Conservation (phyloP, 2,888 invertebrate species). For the Epiblema foenella region DNA sequence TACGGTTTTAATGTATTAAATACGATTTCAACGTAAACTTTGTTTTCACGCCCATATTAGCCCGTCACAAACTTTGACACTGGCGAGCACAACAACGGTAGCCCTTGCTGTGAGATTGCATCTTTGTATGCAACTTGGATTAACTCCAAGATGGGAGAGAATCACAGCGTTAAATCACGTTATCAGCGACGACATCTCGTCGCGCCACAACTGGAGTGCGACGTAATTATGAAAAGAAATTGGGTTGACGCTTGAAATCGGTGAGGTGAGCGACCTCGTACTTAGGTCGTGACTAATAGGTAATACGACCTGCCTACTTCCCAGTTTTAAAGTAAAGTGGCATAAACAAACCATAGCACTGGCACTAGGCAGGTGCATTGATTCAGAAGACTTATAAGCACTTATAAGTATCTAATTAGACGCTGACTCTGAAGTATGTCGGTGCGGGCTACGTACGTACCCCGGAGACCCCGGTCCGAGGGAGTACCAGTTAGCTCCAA, state of each 20-base stretch:
- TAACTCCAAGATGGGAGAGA: neutral
- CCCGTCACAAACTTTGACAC: too few species aligned
- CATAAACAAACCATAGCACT: neutral
- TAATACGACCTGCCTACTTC: neutral
- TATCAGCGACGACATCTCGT: conserved; percentile 66
- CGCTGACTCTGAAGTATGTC: too few species aligned
- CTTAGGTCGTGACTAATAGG: conserved; percentile 17
- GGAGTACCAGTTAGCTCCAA: too few species aligned
- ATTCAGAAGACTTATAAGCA: neutral
- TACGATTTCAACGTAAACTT: too few species aligned
- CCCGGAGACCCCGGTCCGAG: too few species aligned
- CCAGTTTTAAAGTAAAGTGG: neutral
- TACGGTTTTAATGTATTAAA: too few species aligned
- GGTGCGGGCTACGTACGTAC: too few species aligned
- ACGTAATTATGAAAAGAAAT: conserved; percentile 79
- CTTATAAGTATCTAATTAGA: too few species aligned
- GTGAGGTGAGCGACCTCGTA: conserved; percentile 43
- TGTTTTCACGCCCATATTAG: too few species aligned
- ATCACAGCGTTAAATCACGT: conserved; percentile 51
- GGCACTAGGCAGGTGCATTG: neutral
- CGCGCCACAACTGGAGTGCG: conserved; percentile 70
- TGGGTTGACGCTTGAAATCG: conserved; percentile 70
- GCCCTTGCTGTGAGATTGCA: neutral
- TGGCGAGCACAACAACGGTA: too few species aligned
- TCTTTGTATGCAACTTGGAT: neutral